Conservation (phyloP, 2,888 invertebrate species). For the Meghimatium bilineatum region DNA sequence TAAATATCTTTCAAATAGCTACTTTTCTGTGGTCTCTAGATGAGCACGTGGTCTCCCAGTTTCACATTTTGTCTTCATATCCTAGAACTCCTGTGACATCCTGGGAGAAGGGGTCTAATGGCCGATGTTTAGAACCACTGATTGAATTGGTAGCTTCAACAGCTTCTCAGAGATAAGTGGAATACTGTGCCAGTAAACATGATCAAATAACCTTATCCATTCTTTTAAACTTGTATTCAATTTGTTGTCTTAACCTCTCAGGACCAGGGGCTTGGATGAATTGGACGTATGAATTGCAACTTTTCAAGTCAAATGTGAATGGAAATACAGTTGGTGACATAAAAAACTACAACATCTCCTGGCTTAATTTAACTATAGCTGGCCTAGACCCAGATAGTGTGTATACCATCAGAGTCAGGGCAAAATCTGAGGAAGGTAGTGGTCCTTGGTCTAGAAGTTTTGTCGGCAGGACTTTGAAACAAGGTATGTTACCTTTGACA, state of each 20-base stretch:
- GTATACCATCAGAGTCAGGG: constrained; percentile 88
- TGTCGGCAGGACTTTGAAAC: constrained; percentile 81
- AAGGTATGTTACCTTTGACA: constrained; percentile 61
- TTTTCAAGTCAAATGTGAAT: constrained; percentile 62
- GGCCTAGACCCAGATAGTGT: constrained; percentile 83
- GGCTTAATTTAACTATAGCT: constrained; percentile 56
- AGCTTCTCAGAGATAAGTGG: too few relatives aligned
- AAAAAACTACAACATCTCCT: constrained; percentile 49
- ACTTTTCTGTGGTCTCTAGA: too few relatives aligned
- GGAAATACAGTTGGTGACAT: constrained; percentile 38
- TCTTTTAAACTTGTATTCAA: too few relatives aligned
- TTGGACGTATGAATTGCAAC: constrained; percentile 87
- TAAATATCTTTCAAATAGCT: too few relatives aligned
- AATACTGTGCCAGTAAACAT: too few relatives aligned
- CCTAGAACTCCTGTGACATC: too few relatives aligned
- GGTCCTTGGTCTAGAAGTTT: constrained; percentile 89
- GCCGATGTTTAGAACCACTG: too few relatives aligned
- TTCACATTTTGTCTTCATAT: too few relatives aligned
- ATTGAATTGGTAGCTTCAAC: too few relatives aligned
- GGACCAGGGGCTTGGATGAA: constrained; percentile 83
- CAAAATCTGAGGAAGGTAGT: constrained; percentile 85
- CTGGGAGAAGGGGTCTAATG: too few relatives aligned
- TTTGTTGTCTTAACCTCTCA: constrained; percentile 57
- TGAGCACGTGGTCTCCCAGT: too few relatives aligned
- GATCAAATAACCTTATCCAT: too few relatives aligned